Evolutionary conservation across 2,888 invertebrate species (phyloP).

Genomic region (Apodemia hepburni): DNA sequence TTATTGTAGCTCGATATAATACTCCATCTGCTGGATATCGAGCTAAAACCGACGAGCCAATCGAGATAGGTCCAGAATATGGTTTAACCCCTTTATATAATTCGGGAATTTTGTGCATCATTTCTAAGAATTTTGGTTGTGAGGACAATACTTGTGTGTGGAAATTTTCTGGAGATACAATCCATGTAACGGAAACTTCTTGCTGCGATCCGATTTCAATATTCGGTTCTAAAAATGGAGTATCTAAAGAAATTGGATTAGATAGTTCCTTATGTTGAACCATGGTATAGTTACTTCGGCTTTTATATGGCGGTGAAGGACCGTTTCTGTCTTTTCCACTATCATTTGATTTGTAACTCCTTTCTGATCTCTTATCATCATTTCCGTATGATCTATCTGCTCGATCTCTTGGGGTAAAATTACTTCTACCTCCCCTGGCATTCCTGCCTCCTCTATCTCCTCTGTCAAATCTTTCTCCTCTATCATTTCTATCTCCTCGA

Average conservation of each 20-base stretch:
- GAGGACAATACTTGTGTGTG: slow-evolving; percentile 80
- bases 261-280: slow-evolving; percentile 57
- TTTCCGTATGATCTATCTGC: slow-evolving; percentile 46
- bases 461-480: slow-evolving; percentile 34
- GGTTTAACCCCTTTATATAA: slow-evolving; percentile 80
- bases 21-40: slow-evolving; percentile 85
- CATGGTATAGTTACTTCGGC: slow-evolving; percentile 52
- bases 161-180: slow-evolving; percentile 86
- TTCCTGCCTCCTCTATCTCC: slow-evolving; percentile 30
- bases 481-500: slow-evolving; percentile 43
- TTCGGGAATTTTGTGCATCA: slow-evolving; percentile 87
- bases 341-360: slow-evolving; percentile 51
- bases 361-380: slow-evolving; percentile 50
- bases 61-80: slow-evolving; percentile 58
- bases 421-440: slow-evolving; percentile 40
- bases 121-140: slow-evolving; percentile 79
- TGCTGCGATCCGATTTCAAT: slow-evolving; percentile 76
- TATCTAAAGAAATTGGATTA: slow-evolving; percentile 69
- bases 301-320: slow-evolving; percentile 52
- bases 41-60: slow-evolving; percentile 84
- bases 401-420: slow-evolving; percentile 61
- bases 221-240: slow-evolving; percentile 63
- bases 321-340: slow-evolving; percentile 41
- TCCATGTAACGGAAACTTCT: slow-evolving; percentile 85
- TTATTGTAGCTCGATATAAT: slow-evolving; percentile 84